Evolutionary conservation across 1,140 invertebrate genomes (phyloP).

Genomic region (Pomacea maculata): DNA sequence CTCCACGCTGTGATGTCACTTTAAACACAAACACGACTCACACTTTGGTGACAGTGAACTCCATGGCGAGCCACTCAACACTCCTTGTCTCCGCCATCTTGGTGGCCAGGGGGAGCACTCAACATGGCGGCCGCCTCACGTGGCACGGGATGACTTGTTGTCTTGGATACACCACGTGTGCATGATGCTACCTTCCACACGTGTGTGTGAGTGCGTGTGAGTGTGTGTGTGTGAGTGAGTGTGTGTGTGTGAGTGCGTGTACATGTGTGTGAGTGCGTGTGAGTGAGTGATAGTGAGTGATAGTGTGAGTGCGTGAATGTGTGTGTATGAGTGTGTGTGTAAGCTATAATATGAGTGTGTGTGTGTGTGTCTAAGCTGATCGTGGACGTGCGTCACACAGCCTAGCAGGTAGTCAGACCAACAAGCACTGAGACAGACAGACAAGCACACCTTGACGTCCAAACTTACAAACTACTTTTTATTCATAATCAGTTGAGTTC

Average conservation of each 20-base stretch:
- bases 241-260: background rate
- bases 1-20: background rate
- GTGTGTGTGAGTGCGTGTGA: conserved; percentile 1
- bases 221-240: background rate
- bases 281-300: background rate
- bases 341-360: background rate
- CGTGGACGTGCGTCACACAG: no score
- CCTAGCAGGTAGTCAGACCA: background rate
- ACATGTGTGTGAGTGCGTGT: background rate
- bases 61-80: background rate
- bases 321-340: conserved; percentile 1
- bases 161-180: background rate
- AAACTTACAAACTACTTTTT: background rate
- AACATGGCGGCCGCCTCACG: background rate
- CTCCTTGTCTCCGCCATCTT: background rate
- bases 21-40: background rate
- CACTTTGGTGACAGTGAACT: background rate
- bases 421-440: background rate
- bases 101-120: background rate
- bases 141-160: no score
- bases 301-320: background rate
- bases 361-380: no score
- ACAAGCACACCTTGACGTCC: background rate
- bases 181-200: background rate
- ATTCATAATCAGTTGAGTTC: background rate